Evolutionary conservation across 2,888 invertebrate genomes (phyloP).

Genomic region (Vannuccia rotundouncinata): DNA sequence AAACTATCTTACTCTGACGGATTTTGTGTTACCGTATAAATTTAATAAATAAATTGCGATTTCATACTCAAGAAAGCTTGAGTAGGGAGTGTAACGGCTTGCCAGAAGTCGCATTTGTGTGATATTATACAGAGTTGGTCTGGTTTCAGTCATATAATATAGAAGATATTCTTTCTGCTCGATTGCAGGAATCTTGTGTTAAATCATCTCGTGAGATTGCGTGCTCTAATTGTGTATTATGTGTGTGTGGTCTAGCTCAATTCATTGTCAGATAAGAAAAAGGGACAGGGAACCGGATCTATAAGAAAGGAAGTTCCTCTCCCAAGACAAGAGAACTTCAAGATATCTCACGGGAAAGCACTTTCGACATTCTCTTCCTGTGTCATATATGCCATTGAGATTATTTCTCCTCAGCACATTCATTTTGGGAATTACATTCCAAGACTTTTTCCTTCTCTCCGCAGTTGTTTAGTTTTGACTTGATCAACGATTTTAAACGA

Average conservation of each 20-base stretch:
- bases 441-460: neutral
- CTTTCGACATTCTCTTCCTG: slow-evolving; percentile 11
- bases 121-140: too few relatives aligned
- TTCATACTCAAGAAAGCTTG: too few relatives aligned
- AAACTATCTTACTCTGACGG: too few relatives aligned
- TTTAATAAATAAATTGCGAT: too few relatives aligned
- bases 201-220: neutral
- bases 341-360: neutral
- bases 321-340: neutral
- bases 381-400: neutral
- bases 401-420: neutral
- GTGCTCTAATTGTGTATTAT: neutral
- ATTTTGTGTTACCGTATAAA: too few relatives aligned
- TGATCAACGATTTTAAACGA: too few relatives aligned
- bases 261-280: neutral
- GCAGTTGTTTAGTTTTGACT: too few relatives aligned
- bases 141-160: too few relatives aligned
- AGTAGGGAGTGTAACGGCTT: neutral
- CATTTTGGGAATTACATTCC: neutral
- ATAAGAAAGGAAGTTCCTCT: slow-evolving; percentile 5
- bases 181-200: neutral
- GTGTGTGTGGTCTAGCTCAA: neutral
- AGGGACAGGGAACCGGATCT: slow-evolving; percentile 3
- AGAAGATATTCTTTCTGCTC: neutral
- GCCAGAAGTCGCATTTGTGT: neutral